Evolutionary conservation across 2,113 vertebrate species (phyloP).

Genomic region (Plestiodon gilberti): DNA sequence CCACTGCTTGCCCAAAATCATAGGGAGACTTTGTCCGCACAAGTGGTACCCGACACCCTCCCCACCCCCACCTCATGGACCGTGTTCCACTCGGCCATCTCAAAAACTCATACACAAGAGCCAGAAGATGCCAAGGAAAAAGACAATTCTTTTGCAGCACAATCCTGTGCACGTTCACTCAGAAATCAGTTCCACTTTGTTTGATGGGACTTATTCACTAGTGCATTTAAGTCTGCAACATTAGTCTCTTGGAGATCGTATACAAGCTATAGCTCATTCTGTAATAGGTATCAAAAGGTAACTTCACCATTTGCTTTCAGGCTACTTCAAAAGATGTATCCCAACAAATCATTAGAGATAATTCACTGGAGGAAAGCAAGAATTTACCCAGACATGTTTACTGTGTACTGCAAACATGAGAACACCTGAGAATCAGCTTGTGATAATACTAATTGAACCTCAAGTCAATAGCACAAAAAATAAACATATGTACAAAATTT

Average conservation of each 20-base stretch:
- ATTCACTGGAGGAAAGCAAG: neutral
- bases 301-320: neutral
- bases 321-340: neutral
- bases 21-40: too few species aligned
- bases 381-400: neutral
- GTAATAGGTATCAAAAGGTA: neutral
- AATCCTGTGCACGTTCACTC: too few species aligned
- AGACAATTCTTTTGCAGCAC: neutral
- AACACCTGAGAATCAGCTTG: neutral
- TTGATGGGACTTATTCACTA: too few species aligned
- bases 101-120: neutral
- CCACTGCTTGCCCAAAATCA: too few species aligned
- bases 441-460: neutral
- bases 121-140: neutral
- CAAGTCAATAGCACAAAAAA: neutral
- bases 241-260: neutral
- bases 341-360: neutral
- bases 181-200: too few species aligned
- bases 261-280: neutral
- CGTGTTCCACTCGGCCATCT: too few species aligned
- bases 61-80: rapidly evolving
- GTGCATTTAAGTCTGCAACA: too few species aligned
- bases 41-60: too few species aligned
- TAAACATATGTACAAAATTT: neutral
- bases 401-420: neutral